Evolutionary conservation across 2,113 vertebrate species (phyloP).

Genomic region (Bubo bubo): DNA sequence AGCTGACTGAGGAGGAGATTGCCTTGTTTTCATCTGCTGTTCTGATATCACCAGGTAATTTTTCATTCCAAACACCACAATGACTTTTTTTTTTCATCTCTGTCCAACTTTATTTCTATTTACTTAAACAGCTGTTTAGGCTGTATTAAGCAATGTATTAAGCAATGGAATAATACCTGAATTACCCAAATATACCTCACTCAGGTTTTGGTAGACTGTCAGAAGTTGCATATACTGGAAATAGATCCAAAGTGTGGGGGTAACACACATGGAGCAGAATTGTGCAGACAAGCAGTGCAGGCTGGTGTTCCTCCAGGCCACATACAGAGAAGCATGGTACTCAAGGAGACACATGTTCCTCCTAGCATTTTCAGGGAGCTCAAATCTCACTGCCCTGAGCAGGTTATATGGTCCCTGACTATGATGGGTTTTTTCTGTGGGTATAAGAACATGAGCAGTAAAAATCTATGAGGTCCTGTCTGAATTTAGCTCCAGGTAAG

Average conservation of each 20-base stretch:
- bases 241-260: background rate
- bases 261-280: background rate
- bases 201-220: background rate
- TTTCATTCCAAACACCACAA: background rate
- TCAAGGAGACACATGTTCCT: background rate
- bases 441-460: background rate
- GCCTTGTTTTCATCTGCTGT: conserved; percentile 98
- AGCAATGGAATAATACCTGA: background rate
- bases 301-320: background rate
- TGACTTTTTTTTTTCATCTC: background rate
- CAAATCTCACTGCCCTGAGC: background rate
- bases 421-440: background rate
- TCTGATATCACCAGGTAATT: conserved; percentile 96
- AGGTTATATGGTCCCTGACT: background rate
- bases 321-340: fast-evolving
- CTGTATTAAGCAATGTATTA: background rate
- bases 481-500: background rate
- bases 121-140: background rate
- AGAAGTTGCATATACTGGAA: background rate
- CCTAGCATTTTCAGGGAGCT: background rate
- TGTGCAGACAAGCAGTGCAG: background rate
- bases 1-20: conserved; percentile 97
- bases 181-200: background rate
- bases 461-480: background rate
- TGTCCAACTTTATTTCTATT: background rate